These are phyloP conservation scores for Atethmia centrago DNA, from an alignment of 2,888 invertebrate genomes.

Conservation along the genomic window DNA sequence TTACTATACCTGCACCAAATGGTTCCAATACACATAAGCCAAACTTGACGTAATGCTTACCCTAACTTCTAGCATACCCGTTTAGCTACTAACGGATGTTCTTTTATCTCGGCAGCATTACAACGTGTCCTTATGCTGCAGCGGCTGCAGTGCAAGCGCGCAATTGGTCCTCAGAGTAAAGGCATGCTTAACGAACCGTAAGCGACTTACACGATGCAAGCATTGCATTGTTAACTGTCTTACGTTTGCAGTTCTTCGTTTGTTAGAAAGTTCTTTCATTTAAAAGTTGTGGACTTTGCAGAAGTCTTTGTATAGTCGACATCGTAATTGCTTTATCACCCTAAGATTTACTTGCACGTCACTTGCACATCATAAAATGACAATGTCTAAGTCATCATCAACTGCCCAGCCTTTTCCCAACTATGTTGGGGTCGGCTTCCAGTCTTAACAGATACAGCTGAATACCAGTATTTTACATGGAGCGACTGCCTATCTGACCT, in stretches of 20 bases:
- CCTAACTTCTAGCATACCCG: not conserved
- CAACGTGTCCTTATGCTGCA: constrained; percentile 19
- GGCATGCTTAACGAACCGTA: constrained; percentile 53
- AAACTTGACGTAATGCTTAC: not conserved
- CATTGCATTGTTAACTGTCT: constrained; percentile 50
- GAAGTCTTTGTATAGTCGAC: too few relatives aligned
- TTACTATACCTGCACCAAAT: not conserved
- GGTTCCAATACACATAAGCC: constrained; percentile 1
- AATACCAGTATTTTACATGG: too few relatives aligned
- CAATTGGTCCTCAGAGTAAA: constrained; percentile 66
- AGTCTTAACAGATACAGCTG: too few relatives aligned
- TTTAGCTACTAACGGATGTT: constrained; percentile 20
- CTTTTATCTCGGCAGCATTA: constrained; percentile 42
- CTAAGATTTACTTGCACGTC: too few relatives aligned
- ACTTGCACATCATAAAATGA: too few relatives aligned
- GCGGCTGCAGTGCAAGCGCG: constrained; percentile 12
- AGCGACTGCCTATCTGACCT: too few relatives aligned
- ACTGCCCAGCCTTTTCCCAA: too few relatives aligned
- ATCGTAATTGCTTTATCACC: too few relatives aligned
- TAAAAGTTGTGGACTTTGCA: not conserved
- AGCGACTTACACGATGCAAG: constrained; percentile 44
- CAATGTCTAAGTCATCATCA: too few relatives aligned
- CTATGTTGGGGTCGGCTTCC: too few relatives aligned
- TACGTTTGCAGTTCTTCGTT: constrained; percentile 19
- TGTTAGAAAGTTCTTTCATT: not conserved